These are phyloP conservation scores for Oceanodroma leucorhoa DNA, from an alignment of 2,797 vertebrate species.

Conservation along the genomic window DNA sequence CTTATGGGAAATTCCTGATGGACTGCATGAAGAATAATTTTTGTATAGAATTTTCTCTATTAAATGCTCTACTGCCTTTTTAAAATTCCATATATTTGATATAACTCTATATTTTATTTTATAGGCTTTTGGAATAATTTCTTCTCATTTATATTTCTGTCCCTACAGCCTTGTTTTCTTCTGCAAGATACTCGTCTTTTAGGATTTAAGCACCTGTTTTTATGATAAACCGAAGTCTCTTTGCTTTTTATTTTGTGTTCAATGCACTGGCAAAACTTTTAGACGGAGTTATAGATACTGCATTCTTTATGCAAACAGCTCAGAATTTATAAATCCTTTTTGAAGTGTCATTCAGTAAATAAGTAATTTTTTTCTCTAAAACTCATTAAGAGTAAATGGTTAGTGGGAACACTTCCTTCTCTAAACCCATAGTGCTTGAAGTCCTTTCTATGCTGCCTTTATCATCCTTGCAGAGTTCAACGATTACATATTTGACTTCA, in stretches of 20 bases:
- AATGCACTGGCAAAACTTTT: neutral
- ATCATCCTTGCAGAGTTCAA: conserved; percentile 47
- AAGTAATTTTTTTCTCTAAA: neutral
- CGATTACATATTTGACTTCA: conserved; percentile 67
- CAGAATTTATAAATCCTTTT: conserved; percentile 5
- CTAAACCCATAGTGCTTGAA: conserved; percentile 5
- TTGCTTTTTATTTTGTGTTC: neutral
- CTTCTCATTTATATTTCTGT: neutral
- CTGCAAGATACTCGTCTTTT: neutral
- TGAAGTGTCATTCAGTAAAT: neutral
- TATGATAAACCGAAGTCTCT: neutral
- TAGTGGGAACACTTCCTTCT: conserved; percentile 20
- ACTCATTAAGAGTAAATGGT: conserved; percentile 24
- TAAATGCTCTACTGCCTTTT: neutral
- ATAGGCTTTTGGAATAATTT: neutral
- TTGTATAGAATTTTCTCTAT: neutral
- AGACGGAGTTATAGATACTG: neutral
- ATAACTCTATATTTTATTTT: neutral
- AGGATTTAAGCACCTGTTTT: neutral
- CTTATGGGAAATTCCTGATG: neutral
- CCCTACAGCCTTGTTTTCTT: neutral
- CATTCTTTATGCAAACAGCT: neutral
- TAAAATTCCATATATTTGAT: neutral
- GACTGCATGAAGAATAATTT: neutral
- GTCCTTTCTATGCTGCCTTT: conserved; percentile 46